A percentile compares a stretch with the other conserved stretches of the same genome.
Conservation (phyloP, 2,888 invertebrate species). For the Melanostoma scalare region DNA sequence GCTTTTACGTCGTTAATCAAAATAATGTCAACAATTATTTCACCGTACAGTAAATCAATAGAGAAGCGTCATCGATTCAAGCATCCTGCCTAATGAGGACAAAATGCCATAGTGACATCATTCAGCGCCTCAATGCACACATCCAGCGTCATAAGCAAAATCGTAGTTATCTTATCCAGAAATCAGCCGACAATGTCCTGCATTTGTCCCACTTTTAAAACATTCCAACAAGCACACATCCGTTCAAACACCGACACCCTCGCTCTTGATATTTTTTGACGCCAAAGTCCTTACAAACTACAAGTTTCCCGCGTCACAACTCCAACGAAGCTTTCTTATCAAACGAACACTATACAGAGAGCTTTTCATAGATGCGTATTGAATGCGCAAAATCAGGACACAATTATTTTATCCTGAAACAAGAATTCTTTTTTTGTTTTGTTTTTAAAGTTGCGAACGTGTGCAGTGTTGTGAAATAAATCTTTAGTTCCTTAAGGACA, state of each 20-base stretch:
- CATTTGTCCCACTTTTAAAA: conserved; percentile 25
- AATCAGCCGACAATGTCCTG: conserved; percentile 32
- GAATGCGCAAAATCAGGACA: conserved; percentile 68
- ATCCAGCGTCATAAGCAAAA: conserved; percentile 10
- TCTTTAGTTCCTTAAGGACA: conserved; percentile 56
- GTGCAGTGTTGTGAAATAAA: conserved; percentile 36
- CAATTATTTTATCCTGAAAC: conserved; percentile 55
- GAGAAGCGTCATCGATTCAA: neutral
- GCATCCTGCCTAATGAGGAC: conserved; percentile 6
- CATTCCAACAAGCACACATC: neutral
- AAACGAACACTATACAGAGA: conserved; percentile 32
- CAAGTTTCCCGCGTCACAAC: conserved; percentile 37
- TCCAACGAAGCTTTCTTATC: conserved; percentile 35
- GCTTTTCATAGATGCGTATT: conserved; percentile 52
- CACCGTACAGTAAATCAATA: conserved; percentile 2
- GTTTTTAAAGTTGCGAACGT: conserved; percentile 5
- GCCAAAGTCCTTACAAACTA: conserved; percentile 37
- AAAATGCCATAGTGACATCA: conserved; percentile 12
- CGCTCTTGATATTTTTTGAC: conserved; percentile 7
- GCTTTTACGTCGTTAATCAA: conserved; percentile 13
- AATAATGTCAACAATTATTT: conserved; percentile 29
- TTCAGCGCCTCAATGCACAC: neutral
- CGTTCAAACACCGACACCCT: neutral
- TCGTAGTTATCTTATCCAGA: conserved; percentile 21
- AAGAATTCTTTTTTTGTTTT: conserved; percentile 38